Conservation (phyloP, 2,888 invertebrate genomes). For the Acanthococcus lagerstroemiae region DNA sequence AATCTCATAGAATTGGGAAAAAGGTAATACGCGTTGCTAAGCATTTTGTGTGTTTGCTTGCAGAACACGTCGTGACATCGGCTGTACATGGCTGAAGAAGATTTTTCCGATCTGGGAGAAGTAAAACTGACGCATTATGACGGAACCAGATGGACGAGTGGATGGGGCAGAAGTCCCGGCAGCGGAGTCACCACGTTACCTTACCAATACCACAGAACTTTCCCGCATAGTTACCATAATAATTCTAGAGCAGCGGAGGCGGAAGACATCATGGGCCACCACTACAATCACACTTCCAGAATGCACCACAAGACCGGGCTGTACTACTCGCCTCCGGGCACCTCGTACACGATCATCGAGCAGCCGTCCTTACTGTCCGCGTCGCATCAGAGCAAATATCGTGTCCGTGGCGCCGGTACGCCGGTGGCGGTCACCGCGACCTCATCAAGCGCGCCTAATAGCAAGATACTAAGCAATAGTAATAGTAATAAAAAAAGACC, state of each 20-base stretch:
- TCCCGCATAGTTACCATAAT: conserved; percentile 33
- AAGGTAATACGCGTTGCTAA: too few relatives aligned
- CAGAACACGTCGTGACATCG: conserved; percentile 41
- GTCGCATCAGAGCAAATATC: conserved; percentile 55
- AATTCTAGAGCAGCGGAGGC: conserved; percentile 42
- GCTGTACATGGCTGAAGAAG: conserved; percentile 40
- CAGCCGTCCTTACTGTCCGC: conserved; percentile 49
- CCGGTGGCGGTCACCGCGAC: conserved; percentile 34
- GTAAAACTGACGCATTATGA: conserved; percentile 38
- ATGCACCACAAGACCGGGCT: conserved; percentile 41
- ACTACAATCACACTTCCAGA: conserved; percentile 43
- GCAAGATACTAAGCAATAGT: conserved; percentile 26
- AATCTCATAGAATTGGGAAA: too few relatives aligned
- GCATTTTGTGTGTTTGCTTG: conserved; percentile 32
- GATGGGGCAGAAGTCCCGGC: conserved; percentile 34
- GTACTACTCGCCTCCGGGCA: conserved; percentile 80
- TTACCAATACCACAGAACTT: conserved; percentile 35
- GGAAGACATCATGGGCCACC: conserved; percentile 44
- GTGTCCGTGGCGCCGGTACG: conserved; percentile 44
- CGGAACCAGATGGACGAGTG: conserved; percentile 31
- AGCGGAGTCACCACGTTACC: conserved; percentile 30
- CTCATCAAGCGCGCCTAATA: conserved; percentile 23
- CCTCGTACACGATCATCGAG: conserved; percentile 80
- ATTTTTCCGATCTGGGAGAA: conserved; percentile 44
- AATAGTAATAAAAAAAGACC: conserved; percentile 49